phyloP scores from a whole-genome alignment of 2,888 invertebrate species.

The Chalcis sispes region DNA sequence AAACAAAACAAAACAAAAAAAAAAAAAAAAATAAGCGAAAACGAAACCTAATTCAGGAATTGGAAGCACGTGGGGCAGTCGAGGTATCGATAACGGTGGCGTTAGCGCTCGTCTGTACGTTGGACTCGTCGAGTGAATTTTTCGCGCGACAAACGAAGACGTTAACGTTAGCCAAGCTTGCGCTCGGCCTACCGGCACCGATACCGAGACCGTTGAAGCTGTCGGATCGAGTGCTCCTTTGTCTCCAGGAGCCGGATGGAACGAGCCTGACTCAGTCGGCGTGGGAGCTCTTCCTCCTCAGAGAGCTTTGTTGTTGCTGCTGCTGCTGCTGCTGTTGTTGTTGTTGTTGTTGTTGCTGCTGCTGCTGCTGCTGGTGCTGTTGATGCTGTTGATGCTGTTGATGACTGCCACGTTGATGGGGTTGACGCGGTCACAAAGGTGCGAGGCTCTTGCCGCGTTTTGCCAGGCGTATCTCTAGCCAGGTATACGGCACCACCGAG shows the following conservation, averaged over 20 bases:
- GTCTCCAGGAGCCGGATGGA: conserved; percentile 67
- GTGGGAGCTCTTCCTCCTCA: conserved; percentile 62
- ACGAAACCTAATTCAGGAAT: no score
- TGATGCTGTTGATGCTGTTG: not conserved
- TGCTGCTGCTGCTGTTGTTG: conserved; percentile 7
- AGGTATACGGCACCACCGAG: conserved; percentile 78
- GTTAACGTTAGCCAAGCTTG: conserved; percentile 59
- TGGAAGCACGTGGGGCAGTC: no score
- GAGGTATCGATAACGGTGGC: not conserved
- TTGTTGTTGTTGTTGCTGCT: conserved; percentile 14
- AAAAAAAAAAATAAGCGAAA: no score
- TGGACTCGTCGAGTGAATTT: not conserved
- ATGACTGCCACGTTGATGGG: not conserved
- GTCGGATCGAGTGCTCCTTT: conserved; percentile 53
- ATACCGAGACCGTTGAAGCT: conserved; percentile 52
- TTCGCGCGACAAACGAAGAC: conserved; percentile 64
- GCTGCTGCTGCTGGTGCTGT: conserved; percentile 17
- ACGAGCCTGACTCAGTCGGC: conserved; percentile 72
- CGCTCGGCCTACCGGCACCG: conserved; percentile 41
- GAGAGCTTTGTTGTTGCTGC: not conserved
- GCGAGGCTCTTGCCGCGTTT: conserved; percentile 76
- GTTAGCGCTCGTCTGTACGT: not conserved
- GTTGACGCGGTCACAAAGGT: conserved; percentile 75
- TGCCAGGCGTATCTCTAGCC: conserved; percentile 77
- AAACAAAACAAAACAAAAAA: no score